Conservation (phyloP, 1,140 invertebrate species). For the Antheraea pernyi region DNA sequence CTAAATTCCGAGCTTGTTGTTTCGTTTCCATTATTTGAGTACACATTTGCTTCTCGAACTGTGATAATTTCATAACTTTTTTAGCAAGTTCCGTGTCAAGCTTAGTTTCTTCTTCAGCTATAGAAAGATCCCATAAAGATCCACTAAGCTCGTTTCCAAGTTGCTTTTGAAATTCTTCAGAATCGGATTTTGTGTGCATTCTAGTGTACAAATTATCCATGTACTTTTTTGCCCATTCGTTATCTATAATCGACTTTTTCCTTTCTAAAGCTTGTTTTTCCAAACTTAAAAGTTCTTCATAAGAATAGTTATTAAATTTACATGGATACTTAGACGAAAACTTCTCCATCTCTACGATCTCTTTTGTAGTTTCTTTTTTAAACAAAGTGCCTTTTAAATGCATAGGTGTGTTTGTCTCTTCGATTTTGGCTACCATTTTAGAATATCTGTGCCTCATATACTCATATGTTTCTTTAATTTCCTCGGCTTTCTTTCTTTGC, state of each 20-base stretch:
- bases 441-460: conserved; percentile 60
- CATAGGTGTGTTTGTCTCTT: conserved; percentile 42
- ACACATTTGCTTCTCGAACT: conserved; percentile 82
- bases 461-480: conserved; percentile 62
- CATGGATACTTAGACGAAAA: conserved; percentile 59
- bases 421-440: conserved; percentile 49
- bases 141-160: conserved; percentile 56
- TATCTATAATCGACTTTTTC: conserved; percentile 46
- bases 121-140: conserved; percentile 59
- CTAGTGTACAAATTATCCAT: conserved; percentile 56
- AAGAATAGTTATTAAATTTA: conserved; percentile 59
- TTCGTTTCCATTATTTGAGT: conserved; percentile 81
- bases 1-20: conserved; percentile 76
- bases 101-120: conserved; percentile 73
- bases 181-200: conserved; percentile 55
- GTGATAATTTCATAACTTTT: conserved; percentile 80
- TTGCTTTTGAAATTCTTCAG: conserved; percentile 67
- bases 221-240: conserved; percentile 60
- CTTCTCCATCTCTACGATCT: conserved; percentile 61
- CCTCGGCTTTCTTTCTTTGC: conserved; percentile 75
- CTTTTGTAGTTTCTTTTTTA: conserved; percentile 36
- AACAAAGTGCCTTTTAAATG: conserved; percentile 18
- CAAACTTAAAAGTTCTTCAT: conserved; percentile 56
- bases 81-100: conserved; percentile 75
- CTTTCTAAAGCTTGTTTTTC: conserved; percentile 49